phyloP scores from a whole-genome alignment of 2,888 invertebrate species.

The Serripes groenlandicus region DNA sequence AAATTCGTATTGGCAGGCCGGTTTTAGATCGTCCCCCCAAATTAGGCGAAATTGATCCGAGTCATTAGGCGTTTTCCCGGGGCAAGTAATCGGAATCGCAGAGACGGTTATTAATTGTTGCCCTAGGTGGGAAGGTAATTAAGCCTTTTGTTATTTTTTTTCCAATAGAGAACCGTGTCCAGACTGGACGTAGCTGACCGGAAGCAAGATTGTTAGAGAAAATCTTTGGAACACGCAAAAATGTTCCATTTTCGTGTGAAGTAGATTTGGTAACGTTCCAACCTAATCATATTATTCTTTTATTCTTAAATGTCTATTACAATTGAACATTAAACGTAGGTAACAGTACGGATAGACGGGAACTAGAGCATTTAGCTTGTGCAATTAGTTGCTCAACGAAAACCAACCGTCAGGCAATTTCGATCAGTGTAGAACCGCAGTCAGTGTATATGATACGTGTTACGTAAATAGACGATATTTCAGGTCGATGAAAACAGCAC shows the following conservation, averaged over 20 bases:
- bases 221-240: background rate
- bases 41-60: conserved; percentile 23
- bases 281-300: too few relatives aligned
- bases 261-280: background rate
- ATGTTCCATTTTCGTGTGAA: background rate
- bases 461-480: too few relatives aligned
- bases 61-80: conserved; percentile 20
- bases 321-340: too few relatives aligned
- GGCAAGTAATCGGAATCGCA: conserved; percentile 19
- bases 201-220: conserved; percentile 5
- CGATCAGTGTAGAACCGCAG: too few relatives aligned
- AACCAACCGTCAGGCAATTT: too few relatives aligned
- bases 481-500: too few relatives aligned
- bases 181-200: conserved; percentile 3
- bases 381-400: too few relatives aligned
- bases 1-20: conserved; percentile 4
- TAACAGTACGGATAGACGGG: too few relatives aligned
- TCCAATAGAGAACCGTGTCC: conserved; percentile 3
- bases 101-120: conserved; percentile 28
- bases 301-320: too few relatives aligned
- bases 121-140: conserved; percentile 32
- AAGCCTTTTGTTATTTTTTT: conserved; percentile 32
- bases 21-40: conserved; percentile 5
- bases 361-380: too few relatives aligned
- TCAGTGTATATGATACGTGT: too few relatives aligned